A percentile compares a stretch with the other conserved stretches of the same genome.
Evolutionary conservation across 2,113 vertebrate species (phyloP).

Genomic region (Triplophysa dalaica): DNA sequence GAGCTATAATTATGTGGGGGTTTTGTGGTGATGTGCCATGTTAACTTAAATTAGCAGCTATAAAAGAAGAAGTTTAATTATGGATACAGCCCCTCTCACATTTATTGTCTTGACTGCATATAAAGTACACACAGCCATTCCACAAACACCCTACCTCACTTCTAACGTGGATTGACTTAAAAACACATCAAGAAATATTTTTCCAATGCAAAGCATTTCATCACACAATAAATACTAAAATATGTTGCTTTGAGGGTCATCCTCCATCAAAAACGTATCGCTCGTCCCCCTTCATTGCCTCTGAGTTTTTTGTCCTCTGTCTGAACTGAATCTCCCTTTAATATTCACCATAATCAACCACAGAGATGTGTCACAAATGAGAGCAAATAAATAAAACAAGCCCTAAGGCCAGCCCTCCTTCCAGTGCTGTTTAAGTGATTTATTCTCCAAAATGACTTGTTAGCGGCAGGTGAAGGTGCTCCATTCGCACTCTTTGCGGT

Average conservation of each 20-base stretch:
- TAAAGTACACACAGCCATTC: neutral
- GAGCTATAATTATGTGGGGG: slow-evolving; percentile 40
- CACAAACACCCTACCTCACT: neutral
- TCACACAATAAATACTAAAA: neutral
- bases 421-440: slow-evolving; percentile 23
- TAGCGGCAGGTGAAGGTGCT: slow-evolving; percentile 15
- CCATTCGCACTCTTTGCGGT: slow-evolving; percentile 1
- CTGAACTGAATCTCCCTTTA: slow-evolving; percentile 32
- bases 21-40: slow-evolving; percentile 37
- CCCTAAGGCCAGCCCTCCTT: slow-evolving; percentile 13
- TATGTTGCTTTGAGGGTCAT: neutral
- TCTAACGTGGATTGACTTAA: neutral
- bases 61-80: slow-evolving; percentile 43
- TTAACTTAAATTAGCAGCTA: slow-evolving; percentile 42
- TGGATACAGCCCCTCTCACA: neutral
- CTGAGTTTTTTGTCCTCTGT: slow-evolving; percentile 5
- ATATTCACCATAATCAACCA: slow-evolving; percentile 16
- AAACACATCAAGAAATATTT: neutral
- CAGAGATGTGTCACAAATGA: slow-evolving; percentile 33
- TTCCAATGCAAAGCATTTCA: neutral
- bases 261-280: neutral
- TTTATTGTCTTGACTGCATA: slow-evolving; percentile 1
- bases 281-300: neutral
- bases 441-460: slow-evolving; percentile 9
- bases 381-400: slow-evolving; percentile 38